Evolutionary conservation across 2,797 vertebrate genomes (phyloP).

Genomic region (Notolepis coatsorum): DNA sequence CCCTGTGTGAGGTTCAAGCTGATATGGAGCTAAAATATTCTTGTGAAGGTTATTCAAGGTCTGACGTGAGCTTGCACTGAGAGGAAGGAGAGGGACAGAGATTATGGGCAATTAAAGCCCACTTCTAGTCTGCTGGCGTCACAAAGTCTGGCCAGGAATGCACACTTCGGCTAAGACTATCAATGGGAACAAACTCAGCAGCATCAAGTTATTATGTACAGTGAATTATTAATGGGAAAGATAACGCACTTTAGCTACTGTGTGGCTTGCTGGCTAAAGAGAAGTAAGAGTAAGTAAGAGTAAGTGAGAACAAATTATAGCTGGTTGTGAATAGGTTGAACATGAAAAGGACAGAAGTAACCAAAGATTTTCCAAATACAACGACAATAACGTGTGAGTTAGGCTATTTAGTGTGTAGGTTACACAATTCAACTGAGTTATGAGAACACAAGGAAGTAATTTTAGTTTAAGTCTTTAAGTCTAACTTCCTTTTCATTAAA

Average conservation of each 20-base stretch:
- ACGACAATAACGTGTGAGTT: too few relatives aligned
- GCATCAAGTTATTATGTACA: slow-evolving; percentile 74
- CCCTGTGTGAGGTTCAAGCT: slow-evolving; percentile 21
- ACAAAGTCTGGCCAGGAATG: slow-evolving; percentile 75
- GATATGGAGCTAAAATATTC: slow-evolving; percentile 54
- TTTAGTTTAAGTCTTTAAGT: too few relatives aligned
- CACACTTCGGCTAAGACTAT: slow-evolving; percentile 78
- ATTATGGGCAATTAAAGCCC: slow-evolving; percentile 77
- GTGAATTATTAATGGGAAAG: slow-evolving; percentile 79
- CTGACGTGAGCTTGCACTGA: slow-evolving; percentile 61
- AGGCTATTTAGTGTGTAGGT: too few relatives aligned
- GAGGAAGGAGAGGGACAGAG: slow-evolving; percentile 65
- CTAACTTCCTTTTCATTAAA: too few relatives aligned
- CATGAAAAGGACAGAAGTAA: too few relatives aligned
- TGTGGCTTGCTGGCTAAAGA: slow-evolving; percentile 38
- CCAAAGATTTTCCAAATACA: too few relatives aligned
- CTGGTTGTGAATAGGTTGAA: too few relatives aligned
- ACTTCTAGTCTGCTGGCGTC: slow-evolving; percentile 75
- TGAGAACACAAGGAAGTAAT: too few relatives aligned
- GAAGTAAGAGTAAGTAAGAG: too few relatives aligned
- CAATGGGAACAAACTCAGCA: slow-evolving; percentile 76
- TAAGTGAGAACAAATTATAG: too few relatives aligned
- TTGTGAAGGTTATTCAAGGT: slow-evolving; percentile 23
- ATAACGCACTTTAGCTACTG: slow-evolving; percentile 57
- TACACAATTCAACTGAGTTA: too few relatives aligned